phyloP scores from a whole-genome alignment of 23 tunicate species.

The Botrylloides violaceus region DNA sequence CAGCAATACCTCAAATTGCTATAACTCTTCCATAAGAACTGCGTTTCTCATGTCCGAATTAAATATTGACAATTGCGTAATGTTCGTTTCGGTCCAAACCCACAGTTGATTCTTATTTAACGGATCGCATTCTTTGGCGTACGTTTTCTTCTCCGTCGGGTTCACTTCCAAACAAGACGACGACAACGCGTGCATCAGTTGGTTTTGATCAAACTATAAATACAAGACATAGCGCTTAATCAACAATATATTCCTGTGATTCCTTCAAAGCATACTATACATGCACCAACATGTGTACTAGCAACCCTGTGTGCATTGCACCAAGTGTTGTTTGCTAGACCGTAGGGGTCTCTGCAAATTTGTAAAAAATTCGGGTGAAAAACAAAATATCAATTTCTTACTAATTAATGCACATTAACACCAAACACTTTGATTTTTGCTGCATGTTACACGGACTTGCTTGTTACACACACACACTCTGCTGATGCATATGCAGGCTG shows the following conservation, averaged over 20 bases:
- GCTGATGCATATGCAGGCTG: too few species aligned
- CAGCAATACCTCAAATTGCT: too few species aligned
- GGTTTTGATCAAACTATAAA: conserved; percentile 65
- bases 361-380: too few species aligned
- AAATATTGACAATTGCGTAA: conserved; percentile 51
- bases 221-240: too few species aligned
- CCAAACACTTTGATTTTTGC: too few species aligned
- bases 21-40: conserved; percentile 23
- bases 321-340: background rate
- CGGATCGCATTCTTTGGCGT: conserved; percentile 66
- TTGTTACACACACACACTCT: too few species aligned
- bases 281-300: too few species aligned
- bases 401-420: too few species aligned
- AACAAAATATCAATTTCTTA: too few species aligned
- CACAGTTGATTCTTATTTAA: conserved; percentile 65
- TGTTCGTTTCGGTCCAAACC: conserved; percentile 55
- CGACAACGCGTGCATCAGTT: conserved; percentile 73
- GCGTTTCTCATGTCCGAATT: conserved; percentile 54
- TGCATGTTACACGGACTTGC: too few species aligned
- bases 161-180: conserved; percentile 75
- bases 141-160: conserved; percentile 56
- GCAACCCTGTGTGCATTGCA: background rate
- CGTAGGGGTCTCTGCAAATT: too few species aligned
- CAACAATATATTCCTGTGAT: background rate
- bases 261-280: too few species aligned